Percentiles rank a stretch among this genome's conserved stretches.
Conservation (phyloP, 2,797 vertebrate genomes). For the Danionella dracula region DNA sequence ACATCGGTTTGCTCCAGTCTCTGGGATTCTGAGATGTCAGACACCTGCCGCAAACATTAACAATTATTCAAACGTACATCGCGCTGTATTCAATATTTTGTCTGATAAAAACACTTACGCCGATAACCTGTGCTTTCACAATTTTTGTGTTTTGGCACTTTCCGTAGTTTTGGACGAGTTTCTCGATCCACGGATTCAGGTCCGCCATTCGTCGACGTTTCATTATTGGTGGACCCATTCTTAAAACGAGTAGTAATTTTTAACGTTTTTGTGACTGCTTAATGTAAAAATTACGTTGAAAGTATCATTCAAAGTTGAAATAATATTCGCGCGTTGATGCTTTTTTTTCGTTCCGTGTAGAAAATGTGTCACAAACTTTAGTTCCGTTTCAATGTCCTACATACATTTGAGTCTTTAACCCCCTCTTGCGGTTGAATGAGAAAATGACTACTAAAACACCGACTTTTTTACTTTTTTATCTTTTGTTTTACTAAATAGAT, state of each 20-base stretch:
- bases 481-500: too few relatives aligned
- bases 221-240: conserved; percentile 2
- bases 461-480: too few relatives aligned
- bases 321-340: neutral
- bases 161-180: conserved; percentile 24
- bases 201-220: conserved; percentile 19
- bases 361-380: neutral
- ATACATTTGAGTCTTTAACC: neutral
- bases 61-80: neutral
- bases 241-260: neutral
- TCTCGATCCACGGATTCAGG: conserved; percentile 37
- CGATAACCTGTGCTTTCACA: conserved; percentile 28
- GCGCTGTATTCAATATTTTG: too few relatives aligned
- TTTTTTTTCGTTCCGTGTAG: conserved; percentile 27
- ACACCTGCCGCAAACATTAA: conserved; percentile 18
- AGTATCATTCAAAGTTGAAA: too few relatives aligned
- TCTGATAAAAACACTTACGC: too few relatives aligned
- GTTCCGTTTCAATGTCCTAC: conserved; percentile 7
- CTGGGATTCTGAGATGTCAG: conserved; percentile 28
- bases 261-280: too few relatives aligned
- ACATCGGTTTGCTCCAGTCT: conserved; percentile 14
- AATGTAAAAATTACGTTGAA: too few relatives aligned
- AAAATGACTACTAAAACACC: too few relatives aligned
- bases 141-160: neutral
- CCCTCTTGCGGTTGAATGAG: conserved; percentile 11